phyloP scores from a whole-genome alignment of 64 coral and sea anemone genomes.

The Dendronephthya gigantea region DNA sequence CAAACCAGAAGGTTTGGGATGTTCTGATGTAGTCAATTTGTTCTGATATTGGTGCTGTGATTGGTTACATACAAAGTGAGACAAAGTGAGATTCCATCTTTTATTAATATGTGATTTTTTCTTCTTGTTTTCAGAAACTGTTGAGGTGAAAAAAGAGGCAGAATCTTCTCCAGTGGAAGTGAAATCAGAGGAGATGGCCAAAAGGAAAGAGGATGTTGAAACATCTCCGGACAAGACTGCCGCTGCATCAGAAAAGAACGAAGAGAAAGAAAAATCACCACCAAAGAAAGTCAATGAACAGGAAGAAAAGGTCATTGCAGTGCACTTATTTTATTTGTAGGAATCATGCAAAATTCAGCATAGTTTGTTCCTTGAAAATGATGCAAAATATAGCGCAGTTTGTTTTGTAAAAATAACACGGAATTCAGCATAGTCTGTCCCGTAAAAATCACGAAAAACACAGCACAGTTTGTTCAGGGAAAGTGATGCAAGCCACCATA shows the following conservation, averaged over 20 bases:
- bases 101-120: constrained; percentile 4
- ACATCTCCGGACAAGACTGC: not conserved
- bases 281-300: not conserved
- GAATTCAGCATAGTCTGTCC: no score
- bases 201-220: not conserved
- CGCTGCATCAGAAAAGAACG: not conserved
- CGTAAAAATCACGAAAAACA: no score
- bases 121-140: not conserved
- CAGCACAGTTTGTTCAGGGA: no score
- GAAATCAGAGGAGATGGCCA: not conserved
- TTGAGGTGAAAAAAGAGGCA: not conserved
- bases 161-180: constrained; percentile 13
- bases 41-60: no score
- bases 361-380: no score
- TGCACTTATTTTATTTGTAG: no score
- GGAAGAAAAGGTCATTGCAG: not conserved
- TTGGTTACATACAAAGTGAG: no score
- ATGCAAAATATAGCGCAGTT: no score
- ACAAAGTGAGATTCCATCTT: not conserved
- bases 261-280: not conserved
- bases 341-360: no score
- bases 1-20: not conserved
- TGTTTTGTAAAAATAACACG: no score
- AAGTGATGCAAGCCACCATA: no score
- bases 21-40: not conserved